Evolutionary conservation across 2,113 vertebrate genomes (phyloP), one percentile per base, ranked within the genome.

Genomic region (Orcinus orca): DNA sequence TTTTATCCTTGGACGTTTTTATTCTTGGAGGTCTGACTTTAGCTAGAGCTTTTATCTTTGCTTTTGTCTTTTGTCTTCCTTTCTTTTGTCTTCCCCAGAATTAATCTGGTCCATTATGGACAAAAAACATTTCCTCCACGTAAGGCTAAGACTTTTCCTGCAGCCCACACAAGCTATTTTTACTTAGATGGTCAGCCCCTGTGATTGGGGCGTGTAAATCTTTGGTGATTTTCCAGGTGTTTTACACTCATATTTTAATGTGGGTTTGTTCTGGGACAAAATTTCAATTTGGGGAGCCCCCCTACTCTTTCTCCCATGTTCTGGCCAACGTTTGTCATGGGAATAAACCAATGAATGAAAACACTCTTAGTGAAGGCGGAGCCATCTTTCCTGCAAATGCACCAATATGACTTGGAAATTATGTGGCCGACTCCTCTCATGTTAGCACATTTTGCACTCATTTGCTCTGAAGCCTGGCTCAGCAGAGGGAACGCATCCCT

Each of bases 391-490:
- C 50, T n/a, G 21, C 76, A 74, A 58, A 68, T 74, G 44, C 17
- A 63, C 81, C 11, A 10, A 1, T 62, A 47, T n/a, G 80, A 92
- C 85, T 89, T 97, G 92, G 94, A 96, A 96, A 44, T 47, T 62
- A 41, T 58, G n/a, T 93, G 91, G 76, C 85, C 67, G 71, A 31
- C 90, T 98, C 81, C n/a, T 81, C 5, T 14, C 77, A 38, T 70
- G 79, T 90, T 83, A 74, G 53, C 88, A 38, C 76, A 60, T 97
- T 97, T 84, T 96, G 70, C 38, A 26, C 87, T 97, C 96, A 81
- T 1, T 96, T 86, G 85, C 36, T 58, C 74, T 79, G 23, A 93
- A 83, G 81, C 98, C 88, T 82, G 96, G 92, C 93, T 97, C 97
- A 90, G 97, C 96, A 95, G 97, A 95, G 5, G 44, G 93, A 90